Percentiles rank a stretch among this genome's conserved stretches.
Evolutionary conservation across 2,113 vertebrate genomes (phyloP).

Genomic region (Hystrix brachyura): DNA sequence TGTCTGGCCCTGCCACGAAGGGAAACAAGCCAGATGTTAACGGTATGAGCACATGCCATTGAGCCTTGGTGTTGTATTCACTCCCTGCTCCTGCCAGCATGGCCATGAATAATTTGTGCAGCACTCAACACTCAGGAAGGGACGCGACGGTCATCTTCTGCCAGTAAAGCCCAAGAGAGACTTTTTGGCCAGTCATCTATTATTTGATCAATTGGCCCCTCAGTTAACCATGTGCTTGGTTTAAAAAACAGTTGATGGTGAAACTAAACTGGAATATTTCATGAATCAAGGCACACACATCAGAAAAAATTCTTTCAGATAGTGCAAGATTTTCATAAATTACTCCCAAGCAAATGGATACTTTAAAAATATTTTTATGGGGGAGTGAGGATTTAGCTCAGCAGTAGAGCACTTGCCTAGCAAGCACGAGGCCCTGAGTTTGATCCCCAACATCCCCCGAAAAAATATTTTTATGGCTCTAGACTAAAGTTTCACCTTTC

Average conservation of each 20-base stretch:
- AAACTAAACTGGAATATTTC: slow-evolving; percentile 29
- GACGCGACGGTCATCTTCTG: not conserved
- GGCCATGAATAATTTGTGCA: slow-evolving; percentile 58
- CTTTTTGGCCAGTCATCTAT: slow-evolving; percentile 46
- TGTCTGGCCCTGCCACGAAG: not conserved
- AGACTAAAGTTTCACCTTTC: slow-evolving; percentile 43
- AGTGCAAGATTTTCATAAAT: not conserved
- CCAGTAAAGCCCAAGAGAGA: slow-evolving; percentile 12
- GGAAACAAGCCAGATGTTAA: not conserved
- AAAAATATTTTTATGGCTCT: not conserved
- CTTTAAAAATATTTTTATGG: slow-evolving; percentile 20
- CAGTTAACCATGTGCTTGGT: not conserved
- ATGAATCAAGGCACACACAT: not conserved
- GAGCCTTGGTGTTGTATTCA: slow-evolving; percentile 35
- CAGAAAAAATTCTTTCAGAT: slow-evolving; percentile 35
- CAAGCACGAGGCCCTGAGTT: too few species aligned
- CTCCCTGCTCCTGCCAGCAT: not conserved
- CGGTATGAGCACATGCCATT: not conserved
- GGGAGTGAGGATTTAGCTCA: too few species aligned
- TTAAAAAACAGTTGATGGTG: slow-evolving; percentile 50
- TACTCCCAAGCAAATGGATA: not conserved
- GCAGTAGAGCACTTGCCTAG: too few species aligned
- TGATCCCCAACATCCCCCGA: too few species aligned
- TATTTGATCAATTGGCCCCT: slow-evolving; percentile 58
- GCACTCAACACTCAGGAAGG: slow-evolving; percentile 35